Conservation (phyloP, 2,888 invertebrate genomes). For the Archaeoteleia sp. region DNA sequence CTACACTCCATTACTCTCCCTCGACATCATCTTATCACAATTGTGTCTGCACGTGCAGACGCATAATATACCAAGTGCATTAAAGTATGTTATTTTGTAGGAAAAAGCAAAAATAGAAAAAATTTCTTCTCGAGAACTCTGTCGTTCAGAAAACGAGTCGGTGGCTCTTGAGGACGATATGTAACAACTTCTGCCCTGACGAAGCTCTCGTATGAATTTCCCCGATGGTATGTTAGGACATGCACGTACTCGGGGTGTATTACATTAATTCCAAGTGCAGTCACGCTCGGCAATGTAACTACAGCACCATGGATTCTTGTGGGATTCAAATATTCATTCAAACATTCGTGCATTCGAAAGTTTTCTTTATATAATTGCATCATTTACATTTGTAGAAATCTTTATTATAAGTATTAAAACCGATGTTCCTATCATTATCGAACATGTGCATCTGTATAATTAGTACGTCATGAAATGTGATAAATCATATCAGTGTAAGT, state of each 20-base stretch:
- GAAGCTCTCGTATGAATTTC: constrained; percentile 18
- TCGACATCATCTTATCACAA: constrained; percentile 12
- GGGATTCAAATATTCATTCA: too few species aligned
- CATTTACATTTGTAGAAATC: too few species aligned
- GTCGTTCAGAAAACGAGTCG: constrained; percentile 3
- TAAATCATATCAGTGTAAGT: too few species aligned
- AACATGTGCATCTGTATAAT: too few species aligned
- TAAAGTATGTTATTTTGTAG: constrained; percentile 21
- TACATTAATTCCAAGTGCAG: constrained; percentile 42
- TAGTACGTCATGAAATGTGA: too few species aligned
- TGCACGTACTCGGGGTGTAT: constrained; percentile 30
- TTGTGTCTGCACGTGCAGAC: constrained; percentile 38
- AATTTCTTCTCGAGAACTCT: constrained; percentile 6
- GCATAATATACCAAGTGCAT: constrained; percentile 37
- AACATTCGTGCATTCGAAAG: too few species aligned
- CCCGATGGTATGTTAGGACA: constrained; percentile 13
- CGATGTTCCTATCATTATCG: too few species aligned
- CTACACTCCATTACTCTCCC: constrained; percentile 19
- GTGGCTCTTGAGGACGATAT: constrained; percentile 5
- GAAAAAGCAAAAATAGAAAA: constrained; percentile 13
- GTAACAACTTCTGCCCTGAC: constrained; percentile 13
- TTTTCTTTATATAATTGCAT: too few species aligned
- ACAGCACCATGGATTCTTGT: too few species aligned
- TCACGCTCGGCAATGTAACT: too few species aligned
- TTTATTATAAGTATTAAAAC: too few species aligned